Evolutionary conservation across 2,113 vertebrate genomes (phyloP).

Genomic region (Microtus pennsylvanicus): DNA sequence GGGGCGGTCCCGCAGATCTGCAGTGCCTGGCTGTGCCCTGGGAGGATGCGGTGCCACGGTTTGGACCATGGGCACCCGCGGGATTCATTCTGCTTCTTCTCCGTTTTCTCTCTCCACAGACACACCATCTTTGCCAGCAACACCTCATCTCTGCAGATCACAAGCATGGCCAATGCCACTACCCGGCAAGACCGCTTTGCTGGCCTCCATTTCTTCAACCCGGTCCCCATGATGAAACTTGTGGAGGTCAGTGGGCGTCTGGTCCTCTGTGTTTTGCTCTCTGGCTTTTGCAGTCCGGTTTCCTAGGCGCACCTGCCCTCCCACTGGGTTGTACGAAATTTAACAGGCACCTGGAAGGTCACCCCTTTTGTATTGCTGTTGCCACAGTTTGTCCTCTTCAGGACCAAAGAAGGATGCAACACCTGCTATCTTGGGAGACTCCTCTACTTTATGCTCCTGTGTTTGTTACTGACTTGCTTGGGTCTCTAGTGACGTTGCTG

Average conservation of each 20-base stretch:
- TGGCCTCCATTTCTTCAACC: constrained; percentile 99
- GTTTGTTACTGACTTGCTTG: neutral
- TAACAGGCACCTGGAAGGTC: too few species aligned
- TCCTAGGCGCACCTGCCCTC: neutral
- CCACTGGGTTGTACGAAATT: neutral
- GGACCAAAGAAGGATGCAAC: neutral
- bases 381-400: neutral
- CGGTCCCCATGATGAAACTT: constrained; percentile 97
- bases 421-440: neutral
- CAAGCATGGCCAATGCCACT: constrained; percentile 93
- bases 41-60: accelerated
- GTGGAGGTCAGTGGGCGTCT: constrained; percentile 90
- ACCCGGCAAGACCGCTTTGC: constrained; percentile 94
- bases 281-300: too few species aligned
- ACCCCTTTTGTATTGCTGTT: neutral
- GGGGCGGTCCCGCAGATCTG: neutral
- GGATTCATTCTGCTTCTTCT: neutral
- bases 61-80: neutral
- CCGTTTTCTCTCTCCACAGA: constrained; percentile 83
- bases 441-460: neutral
- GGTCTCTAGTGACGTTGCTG: neutral
- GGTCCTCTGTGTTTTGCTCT: neutral
- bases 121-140: constrained; percentile 98
- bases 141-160: constrained; percentile 96
- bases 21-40: accelerated